phyloP scores from a whole-genome alignment of 92 coral and sea anemone genomes.

The Nematostella vectensis region DNA sequence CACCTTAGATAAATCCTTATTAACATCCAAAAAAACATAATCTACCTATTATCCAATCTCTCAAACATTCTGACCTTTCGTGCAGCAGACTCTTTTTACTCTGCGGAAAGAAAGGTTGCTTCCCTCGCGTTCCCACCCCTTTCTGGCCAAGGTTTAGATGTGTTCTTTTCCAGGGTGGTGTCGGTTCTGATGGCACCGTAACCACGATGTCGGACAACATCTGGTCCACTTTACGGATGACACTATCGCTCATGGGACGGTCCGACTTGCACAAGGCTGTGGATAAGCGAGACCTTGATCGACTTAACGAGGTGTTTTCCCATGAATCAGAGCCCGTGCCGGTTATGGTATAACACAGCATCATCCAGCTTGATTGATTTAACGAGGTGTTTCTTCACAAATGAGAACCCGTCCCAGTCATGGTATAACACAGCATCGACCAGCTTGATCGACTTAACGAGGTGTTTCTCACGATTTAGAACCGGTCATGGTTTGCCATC shows the following conservation, averaged over 20 bases:
- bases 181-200: slow-evolving; percentile 46
- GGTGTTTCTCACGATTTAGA: slow-evolving; percentile 49
- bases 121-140: too few species aligned
- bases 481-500: slow-evolving; percentile 11
- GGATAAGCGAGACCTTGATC: slow-evolving; percentile 78
- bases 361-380: slow-evolving; percentile 58
- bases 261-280: slow-evolving; percentile 86
- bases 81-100: too few species aligned
- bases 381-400: slow-evolving; percentile 64
- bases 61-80: too few species aligned
- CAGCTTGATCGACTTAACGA: slow-evolving; percentile 76
- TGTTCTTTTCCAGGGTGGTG: slow-evolving; percentile 53
- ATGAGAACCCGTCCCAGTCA: slow-evolving; percentile 19
- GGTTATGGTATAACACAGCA: slow-evolving; percentile 8
- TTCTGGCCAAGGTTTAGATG: too few species aligned
- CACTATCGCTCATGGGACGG: slow-evolving; percentile 89
- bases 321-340: slow-evolving; percentile 30
- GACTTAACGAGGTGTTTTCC: slow-evolving; percentile 69
- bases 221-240: slow-evolving; percentile 99
- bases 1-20: too few species aligned
- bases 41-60: too few species aligned
- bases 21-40: too few species aligned
- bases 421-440: slow-evolving; percentile 6
- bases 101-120: too few species aligned
- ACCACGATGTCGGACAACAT: slow-evolving; percentile 98